Evolutionary conservation across 2,888 invertebrate species (phyloP), one percentile per base, ranked within the genome.

Genomic region (Drosophila mimetica): DNA sequence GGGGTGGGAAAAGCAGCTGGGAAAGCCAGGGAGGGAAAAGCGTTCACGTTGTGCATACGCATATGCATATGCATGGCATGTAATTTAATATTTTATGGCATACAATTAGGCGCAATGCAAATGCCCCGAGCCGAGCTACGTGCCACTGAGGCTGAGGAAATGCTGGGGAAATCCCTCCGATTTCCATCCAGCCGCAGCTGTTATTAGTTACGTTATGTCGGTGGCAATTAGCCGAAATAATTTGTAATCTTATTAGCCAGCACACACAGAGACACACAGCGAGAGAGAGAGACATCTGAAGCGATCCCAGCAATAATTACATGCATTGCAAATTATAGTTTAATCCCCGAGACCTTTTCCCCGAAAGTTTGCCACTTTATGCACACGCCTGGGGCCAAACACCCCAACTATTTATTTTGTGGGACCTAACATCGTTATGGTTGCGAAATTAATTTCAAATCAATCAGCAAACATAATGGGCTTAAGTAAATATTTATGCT

Each of bases 151-250:
- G 20, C 41, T 13, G 8, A 48, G 25, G 13, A 28, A 20, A 20
- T 22, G 16, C 36, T 13, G n/a, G 36, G 25, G 13, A 36, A 20
- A 36, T 34, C 37, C 44, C 44, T 46, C 11, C 28, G 25, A 1
- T 65, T 13, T 22, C 9, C 32, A 30, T 41, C 8, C 25, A 57
- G 70, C 74, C 76, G 84, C 84, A 72, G 77, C 77, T 88, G 88
- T 86, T 86, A 88, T 86, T 77, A 86, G 80, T 83, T 88, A 88
- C 86, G 86, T 83, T 86, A 86, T 88, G 86, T 83, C 84, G 67
- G 77, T 79, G 77, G 79, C 86, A 88, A 83, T 83, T 88, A 83
- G 80, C 75, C 86, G 70, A 86, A 82, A 86, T 83, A 88, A 83
- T 86, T 88, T 67, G 72, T 83, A 88, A 88, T 88, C 86, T 79